Base-by-base conservation (phyloP, 2,888 invertebrate species). In the Tupiocoris notatus region DNA sequence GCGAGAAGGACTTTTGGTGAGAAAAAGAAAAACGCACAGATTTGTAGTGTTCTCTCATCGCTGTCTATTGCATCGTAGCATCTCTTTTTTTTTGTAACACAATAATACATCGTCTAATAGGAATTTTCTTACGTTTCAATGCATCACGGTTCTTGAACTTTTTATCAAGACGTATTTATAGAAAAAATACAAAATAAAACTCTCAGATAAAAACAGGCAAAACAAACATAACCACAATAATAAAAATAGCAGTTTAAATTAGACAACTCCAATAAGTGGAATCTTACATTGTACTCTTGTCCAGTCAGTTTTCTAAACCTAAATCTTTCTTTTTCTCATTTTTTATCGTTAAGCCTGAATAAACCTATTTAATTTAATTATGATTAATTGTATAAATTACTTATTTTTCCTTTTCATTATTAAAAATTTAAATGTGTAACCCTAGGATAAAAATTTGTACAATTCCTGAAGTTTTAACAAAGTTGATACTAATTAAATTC, bases 101-200 rank as follows among this genome's bases (percentile, higher is more conserved):
- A 78, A 80, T 79, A 79, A 80, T 80, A 80, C 80, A 80, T 79
- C 80, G 80, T 80, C 80, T 80, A 80, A 80, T 80, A 80, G 80
- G 80, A 80, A 80, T 80, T 80, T 80, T 80, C 80, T 80, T 80
- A 80, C 77, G 78, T 79, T 80, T 79, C 79, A 80, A 80, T 79
- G 80, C 80, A 79, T 80, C 80, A 80, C 79, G 79, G 80, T 77
- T 58, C 79, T 79, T 79, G 78, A 78, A 66, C 76, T 64, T 58
- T 65, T 76, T 79, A 77, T 78, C 80, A 80, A 79, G 68, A 73
- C 61, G 77, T 79, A 80, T 79, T 78, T 80, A 80, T 80, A 80
- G 78, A 80, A 79, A 80, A 80, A 78, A 80, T 80, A 80, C 79
- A 80, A 80, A 80, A 80, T 80, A 80, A 79, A 80, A 80, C 80